phyloP scores from a whole-genome alignment of 2,113 vertebrate species.

The Dicentrarchus labrax region DNA sequence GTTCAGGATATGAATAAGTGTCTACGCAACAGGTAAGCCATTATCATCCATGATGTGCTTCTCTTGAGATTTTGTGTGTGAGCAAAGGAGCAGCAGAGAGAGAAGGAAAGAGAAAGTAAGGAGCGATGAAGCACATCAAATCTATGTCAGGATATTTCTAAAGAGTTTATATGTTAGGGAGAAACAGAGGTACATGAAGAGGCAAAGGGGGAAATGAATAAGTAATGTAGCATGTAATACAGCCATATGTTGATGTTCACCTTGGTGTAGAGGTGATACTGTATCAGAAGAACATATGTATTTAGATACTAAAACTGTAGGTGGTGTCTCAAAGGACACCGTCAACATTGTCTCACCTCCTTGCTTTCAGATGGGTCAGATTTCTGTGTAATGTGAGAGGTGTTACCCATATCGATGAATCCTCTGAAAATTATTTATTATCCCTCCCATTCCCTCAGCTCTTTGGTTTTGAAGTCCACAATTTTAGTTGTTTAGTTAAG shows the following conservation, averaged over 20 bases:
- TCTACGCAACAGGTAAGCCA: slow-evolving; percentile 53
- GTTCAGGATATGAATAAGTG: slow-evolving; percentile 59
- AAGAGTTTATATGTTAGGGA: slow-evolving; percentile 26
- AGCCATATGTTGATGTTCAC: slow-evolving; percentile 57
- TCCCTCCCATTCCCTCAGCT: not conserved
- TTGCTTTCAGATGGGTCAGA: not conserved
- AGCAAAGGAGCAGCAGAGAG: not conserved
- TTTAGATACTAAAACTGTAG: slow-evolving; percentile 18
- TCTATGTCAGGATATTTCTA: slow-evolving; percentile 32
- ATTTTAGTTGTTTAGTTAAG: no score
- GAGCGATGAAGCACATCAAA: slow-evolving; percentile 22
- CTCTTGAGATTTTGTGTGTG: slow-evolving; percentile 37
- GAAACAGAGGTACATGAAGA: slow-evolving; percentile 20
- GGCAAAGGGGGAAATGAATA: slow-evolving; percentile 27
- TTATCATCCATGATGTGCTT: slow-evolving; percentile 59
- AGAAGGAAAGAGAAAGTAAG: not conserved
- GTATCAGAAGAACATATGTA: slow-evolving; percentile 34
- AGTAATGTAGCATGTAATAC: slow-evolving; percentile 63
- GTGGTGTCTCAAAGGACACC: no score
- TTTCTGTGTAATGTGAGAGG: not conserved
- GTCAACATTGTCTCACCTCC: not conserved
- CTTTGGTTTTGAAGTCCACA: no score
- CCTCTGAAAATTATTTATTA: not conserved
- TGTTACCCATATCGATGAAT: not conserved
- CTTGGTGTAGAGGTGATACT: not conserved